These are phyloP conservation scores for Clanis bilineata DNA, from an alignment of 2,888 invertebrate species.

Conservation along the genomic window DNA sequence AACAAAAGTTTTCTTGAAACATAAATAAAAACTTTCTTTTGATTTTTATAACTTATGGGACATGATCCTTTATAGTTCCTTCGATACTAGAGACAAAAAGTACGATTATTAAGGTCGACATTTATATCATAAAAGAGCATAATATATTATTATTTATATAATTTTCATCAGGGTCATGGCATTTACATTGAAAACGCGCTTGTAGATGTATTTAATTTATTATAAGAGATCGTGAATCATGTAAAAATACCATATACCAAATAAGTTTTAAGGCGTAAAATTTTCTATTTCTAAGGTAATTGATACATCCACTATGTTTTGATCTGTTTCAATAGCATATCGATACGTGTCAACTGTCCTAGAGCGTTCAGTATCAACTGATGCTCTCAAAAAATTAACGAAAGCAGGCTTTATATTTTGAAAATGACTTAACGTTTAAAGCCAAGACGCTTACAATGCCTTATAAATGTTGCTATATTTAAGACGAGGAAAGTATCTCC, in stretches of 20 bases:
- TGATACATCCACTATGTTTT: not conserved
- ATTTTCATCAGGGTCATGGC: not conserved
- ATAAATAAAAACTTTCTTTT: too few species aligned
- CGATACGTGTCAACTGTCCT: too few species aligned
- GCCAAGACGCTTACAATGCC: not conserved
- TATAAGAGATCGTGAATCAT: not conserved
- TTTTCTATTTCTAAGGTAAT: not conserved
- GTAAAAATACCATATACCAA: not conserved
- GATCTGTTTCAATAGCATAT: not conserved
- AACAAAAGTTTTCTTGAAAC: not conserved
- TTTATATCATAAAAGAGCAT: constrained; percentile 1
- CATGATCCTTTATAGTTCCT: not conserved
- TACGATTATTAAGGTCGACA: not conserved
- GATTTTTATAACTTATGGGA: too few species aligned
- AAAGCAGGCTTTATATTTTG: too few species aligned
- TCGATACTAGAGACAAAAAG: not conserved
- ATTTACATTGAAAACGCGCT: not conserved
- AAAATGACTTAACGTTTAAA: too few species aligned
- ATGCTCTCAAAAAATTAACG: too few species aligned
- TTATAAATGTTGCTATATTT: not conserved
- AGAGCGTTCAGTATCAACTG: too few species aligned
- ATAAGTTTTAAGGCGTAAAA: not conserved
- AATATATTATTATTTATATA: constrained; percentile 10
- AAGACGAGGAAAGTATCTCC: not conserved
- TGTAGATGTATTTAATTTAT: not conserved